These are phyloP conservation scores for Gisinianus flammeolus DNA, from an alignment of 2,888 invertebrate species.

Conservation along the genomic window DNA sequence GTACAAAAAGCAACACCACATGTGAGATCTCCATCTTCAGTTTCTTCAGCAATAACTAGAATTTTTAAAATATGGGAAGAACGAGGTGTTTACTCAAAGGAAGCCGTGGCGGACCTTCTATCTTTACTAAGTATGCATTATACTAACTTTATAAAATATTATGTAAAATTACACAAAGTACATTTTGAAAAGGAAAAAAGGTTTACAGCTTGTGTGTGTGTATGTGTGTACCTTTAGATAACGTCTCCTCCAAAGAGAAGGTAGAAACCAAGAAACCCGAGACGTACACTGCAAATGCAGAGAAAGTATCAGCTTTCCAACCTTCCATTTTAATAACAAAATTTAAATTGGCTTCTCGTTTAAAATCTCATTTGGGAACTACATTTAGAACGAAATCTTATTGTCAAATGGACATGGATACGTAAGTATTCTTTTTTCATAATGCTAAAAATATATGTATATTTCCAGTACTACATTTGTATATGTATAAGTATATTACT, in stretches of 20 bases:
- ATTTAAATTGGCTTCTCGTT: slow-evolving; percentile 52
- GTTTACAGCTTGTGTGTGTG: background rate
- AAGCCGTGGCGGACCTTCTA: slow-evolving; percentile 84
- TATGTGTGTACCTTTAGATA: slow-evolving; percentile 39
- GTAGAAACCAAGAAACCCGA: slow-evolving; percentile 51
- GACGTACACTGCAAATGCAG: slow-evolving; percentile 57
- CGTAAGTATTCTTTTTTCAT: slow-evolving; percentile 26
- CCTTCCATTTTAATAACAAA: slow-evolving; percentile 53
- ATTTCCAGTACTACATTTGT: too few species aligned
- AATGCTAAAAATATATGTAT: too few species aligned
- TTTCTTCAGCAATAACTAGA: slow-evolving; percentile 54
- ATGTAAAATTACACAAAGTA: too few species aligned
- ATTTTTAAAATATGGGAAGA: slow-evolving; percentile 98
- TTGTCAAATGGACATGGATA: slow-evolving; percentile 55
- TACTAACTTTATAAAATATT: too few species aligned
- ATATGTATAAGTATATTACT: too few species aligned
- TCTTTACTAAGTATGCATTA: slow-evolving; percentile 70
- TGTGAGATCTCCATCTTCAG: slow-evolving; percentile 54
- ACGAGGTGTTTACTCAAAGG: slow-evolving; percentile 85
- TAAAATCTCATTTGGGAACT: slow-evolving; percentile 57
- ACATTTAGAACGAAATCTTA: slow-evolving; percentile 56
- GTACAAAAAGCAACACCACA: slow-evolving; percentile 80
- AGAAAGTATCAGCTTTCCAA: slow-evolving; percentile 55
- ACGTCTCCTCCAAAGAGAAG: slow-evolving; percentile 54
- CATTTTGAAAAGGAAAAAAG: slow-evolving; percentile 5